Conservation (phyloP, 2,113 vertebrate genomes). For the Ptilorrhoa leucosticta region DNA sequence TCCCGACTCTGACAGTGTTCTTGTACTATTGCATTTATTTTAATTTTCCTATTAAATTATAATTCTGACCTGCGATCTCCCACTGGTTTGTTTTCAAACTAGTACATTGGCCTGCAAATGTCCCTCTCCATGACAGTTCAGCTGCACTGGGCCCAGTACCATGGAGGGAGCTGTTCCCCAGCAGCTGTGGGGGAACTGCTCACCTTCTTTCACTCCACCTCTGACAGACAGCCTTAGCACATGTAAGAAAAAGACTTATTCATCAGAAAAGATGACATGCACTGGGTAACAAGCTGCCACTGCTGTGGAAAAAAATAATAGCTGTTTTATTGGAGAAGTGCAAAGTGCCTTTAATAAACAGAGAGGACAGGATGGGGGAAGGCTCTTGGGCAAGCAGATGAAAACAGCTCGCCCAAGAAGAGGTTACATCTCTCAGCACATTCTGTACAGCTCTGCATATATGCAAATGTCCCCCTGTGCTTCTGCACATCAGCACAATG, state of each 20-base stretch:
- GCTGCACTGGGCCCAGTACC: background rate
- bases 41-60: too few relatives aligned
- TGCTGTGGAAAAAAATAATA: background rate
- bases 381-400: background rate
- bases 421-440: background rate
- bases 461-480: background rate
- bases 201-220: background rate
- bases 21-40: too few relatives aligned
- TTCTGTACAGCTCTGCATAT: background rate
- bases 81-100: too few relatives aligned
- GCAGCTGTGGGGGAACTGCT: background rate
- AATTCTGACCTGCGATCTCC: too few relatives aligned
- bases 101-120: background rate
- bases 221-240: background rate
- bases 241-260: accelerated
- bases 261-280: background rate
- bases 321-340: background rate
- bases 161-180: background rate
- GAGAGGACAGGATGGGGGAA: background rate
- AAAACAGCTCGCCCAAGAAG: background rate
- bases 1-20: too few relatives aligned
- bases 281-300: background rate
- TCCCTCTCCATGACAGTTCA: background rate
- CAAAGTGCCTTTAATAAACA: background rate
- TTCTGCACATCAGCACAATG: background rate